A percentile compares a stretch with the other conserved stretches of the same genome.
Conservation (phyloP, 2,113 vertebrate genomes). For the Erpornis zantholeuca region DNA sequence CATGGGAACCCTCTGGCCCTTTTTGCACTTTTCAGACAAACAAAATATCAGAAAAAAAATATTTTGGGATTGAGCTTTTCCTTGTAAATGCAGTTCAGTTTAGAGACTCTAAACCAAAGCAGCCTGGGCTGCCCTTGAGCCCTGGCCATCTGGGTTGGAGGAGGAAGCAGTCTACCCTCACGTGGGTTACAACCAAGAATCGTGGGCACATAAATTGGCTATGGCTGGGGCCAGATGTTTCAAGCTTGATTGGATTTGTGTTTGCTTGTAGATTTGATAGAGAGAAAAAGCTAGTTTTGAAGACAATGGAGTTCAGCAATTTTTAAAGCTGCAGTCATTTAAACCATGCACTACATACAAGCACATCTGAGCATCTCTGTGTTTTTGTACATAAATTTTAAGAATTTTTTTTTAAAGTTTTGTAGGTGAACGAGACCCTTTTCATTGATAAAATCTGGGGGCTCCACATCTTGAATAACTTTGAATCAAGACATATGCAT, state of each 20-base stretch:
- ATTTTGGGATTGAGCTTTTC: not conserved
- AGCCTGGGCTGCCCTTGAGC: not conserved
- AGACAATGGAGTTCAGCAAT: not conserved
- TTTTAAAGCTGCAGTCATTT: not conserved
- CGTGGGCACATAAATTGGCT: accelerated
- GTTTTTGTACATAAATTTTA: not conserved
- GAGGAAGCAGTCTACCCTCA: not conserved
- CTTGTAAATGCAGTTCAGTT: not conserved
- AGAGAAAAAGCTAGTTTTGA: not conserved
- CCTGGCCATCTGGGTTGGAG: not conserved
- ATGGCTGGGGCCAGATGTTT: not conserved
- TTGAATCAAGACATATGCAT: not conserved
- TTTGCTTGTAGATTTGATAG: not conserved
- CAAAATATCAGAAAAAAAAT: not conserved
- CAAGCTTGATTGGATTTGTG: not conserved
- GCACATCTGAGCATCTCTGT: not conserved
- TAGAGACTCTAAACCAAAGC: not conserved
- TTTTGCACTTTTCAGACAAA: not conserved
- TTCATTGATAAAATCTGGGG: not conserved
- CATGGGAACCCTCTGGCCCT: not conserved
- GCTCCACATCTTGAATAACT: slow-evolving; percentile 24
- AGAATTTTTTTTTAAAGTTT: not conserved
- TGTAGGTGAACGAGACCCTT: not conserved
- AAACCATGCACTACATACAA: not conserved
- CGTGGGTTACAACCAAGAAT: not conserved